Evolutionary conservation across 1,140 invertebrate genomes (phyloP).

Genomic region (Sycobia sp.): DNA sequence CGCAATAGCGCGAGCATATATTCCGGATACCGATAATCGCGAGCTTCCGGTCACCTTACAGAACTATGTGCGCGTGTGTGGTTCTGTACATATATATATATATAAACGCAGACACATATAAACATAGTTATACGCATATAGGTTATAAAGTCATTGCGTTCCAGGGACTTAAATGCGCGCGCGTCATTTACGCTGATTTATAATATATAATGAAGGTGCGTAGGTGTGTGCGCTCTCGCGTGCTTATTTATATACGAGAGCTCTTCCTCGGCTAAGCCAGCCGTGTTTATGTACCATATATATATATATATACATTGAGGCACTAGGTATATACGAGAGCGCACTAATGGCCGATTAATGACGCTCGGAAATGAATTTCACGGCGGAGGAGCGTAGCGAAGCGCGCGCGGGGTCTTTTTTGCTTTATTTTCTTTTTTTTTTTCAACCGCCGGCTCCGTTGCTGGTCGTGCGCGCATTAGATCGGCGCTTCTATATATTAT

Average conservation of each 20-base stretch:
- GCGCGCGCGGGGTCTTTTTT: neutral
- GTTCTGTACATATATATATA: slow-evolving; percentile 13
- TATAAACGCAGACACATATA: no score
- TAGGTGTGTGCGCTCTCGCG: no score
- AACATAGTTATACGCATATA: no score
- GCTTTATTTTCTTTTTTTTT: no score
- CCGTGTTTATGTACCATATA: neutral
- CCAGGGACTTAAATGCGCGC: no score
- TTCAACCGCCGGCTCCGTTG: neutral
- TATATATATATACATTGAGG: no score
- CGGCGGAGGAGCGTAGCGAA: neutral
- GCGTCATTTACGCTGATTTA: no score
- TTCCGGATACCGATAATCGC: slow-evolving; percentile 58
- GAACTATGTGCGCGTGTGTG: slow-evolving; percentile 50
- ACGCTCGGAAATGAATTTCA: slow-evolving; percentile 32
- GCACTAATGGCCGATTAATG: slow-evolving; percentile 31
- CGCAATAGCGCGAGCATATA: slow-evolving; percentile 38
- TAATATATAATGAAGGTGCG: no score
- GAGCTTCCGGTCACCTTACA: slow-evolving; percentile 55
- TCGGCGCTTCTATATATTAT: no score
- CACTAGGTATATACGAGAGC: neutral
- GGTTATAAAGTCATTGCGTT: no score
- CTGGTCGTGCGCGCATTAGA: no score
- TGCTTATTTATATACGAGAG: neutral
- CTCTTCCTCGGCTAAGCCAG: neutral